Percentiles rank a stretch among this genome's conserved stretches.
These are phyloP conservation scores for Odontesthes bonariensis DNA, from an alignment of 2,113 vertebrate genomes.

Conservation along the genomic window DNA sequence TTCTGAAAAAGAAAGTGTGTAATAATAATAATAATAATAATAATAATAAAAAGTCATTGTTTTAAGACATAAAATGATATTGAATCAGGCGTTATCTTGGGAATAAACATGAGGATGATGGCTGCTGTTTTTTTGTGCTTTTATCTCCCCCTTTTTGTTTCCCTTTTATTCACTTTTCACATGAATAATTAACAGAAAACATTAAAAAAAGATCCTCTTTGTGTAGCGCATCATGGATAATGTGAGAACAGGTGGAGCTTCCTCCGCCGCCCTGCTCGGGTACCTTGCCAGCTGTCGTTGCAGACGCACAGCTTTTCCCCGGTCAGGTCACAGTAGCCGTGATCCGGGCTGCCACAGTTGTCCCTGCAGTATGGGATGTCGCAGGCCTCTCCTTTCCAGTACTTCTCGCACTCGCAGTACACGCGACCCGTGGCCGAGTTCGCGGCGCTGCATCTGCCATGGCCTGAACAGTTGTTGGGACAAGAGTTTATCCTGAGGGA, in stretches of 20 bases:
- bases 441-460: slow-evolving; percentile 90
- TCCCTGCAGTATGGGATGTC: slow-evolving; percentile 92
- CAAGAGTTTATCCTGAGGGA: slow-evolving; percentile 92
- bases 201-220: not conserved
- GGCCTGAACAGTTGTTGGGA: slow-evolving; percentile 95
- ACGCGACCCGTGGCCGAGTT: slow-evolving; percentile 84
- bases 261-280: no score
- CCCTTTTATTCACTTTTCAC: not conserved
- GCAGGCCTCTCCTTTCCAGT: slow-evolving; percentile 96
- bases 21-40: slow-evolving; percentile 7
- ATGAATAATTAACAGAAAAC: slow-evolving; percentile 17
- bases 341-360: slow-evolving; percentile 93
- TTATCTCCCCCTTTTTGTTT: not conserved
- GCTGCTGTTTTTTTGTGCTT: not conserved
- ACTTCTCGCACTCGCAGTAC: slow-evolving; percentile 95
- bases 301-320: slow-evolving; percentile 95
- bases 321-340: slow-evolving; percentile 94
- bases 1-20: not conserved
- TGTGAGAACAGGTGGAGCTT: not conserved
- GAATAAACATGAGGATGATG: not conserved
- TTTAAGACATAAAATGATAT: no score
- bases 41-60: not conserved
- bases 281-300: slow-evolving; percentile 97
- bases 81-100: not conserved
- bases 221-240: slow-evolving; percentile 2